Percentiles rank a stretch among this genome's conserved stretches.
phyloP scores from a whole-genome alignment of 2,797 vertebrate genomes.

The Pipistrellus kuhlii region DNA sequence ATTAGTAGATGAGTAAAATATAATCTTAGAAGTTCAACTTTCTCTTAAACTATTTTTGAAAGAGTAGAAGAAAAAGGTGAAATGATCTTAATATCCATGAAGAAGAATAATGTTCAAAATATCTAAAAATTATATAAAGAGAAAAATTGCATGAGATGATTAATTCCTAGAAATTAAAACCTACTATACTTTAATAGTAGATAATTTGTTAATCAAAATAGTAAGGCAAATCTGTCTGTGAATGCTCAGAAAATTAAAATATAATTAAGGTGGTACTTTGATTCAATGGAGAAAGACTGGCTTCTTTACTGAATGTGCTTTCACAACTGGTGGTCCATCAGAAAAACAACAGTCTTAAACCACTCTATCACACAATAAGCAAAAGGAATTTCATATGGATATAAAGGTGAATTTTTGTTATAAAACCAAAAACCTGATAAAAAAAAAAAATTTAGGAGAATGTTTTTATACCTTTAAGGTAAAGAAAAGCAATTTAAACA shows the following conservation, averaged over 20 bases:
- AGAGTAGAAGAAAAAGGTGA: background rate
- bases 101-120: slow-evolving; percentile 26
- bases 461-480: background rate
- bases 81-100: background rate
- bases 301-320: background rate
- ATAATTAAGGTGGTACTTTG: background rate
- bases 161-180: slow-evolving; percentile 49
- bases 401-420: background rate
- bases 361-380: background rate
- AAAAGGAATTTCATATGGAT: slow-evolving; percentile 12
- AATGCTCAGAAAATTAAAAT: slow-evolving; percentile 38
- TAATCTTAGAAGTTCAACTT: background rate
- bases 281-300: background rate
- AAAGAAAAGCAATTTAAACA: background rate
- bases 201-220: slow-evolving; percentile 6
- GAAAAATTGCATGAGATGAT: background rate
- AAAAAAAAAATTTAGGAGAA: background rate
- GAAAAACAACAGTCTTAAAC: background rate
- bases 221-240: background rate
- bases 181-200: background rate
- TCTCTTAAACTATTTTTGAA: background rate
- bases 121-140: slow-evolving; percentile 21
- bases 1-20: slow-evolving; percentile 21
- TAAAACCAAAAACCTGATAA: slow-evolving; percentile 11
- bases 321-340: background rate